phyloP scores from a whole-genome alignment of 2,888 invertebrate species.

The Leptinotarsa peninsularis region DNA sequence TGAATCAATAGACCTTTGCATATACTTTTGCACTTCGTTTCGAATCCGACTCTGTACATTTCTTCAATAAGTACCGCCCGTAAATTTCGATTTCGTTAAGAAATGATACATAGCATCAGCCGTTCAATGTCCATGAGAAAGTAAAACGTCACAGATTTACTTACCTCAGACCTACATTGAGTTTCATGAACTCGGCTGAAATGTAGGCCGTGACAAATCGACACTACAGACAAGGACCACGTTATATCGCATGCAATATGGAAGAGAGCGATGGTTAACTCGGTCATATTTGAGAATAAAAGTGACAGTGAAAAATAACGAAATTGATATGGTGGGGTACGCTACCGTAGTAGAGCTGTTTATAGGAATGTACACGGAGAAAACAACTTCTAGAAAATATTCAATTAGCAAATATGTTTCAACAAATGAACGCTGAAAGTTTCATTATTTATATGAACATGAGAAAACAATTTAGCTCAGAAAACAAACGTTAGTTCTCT shows the following conservation, averaged over 20 bases:
- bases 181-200: conserved; percentile 59
- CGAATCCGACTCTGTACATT: conserved; percentile 7
- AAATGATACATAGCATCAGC: conserved; percentile 41
- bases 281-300: conserved; percentile 53
- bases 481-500: too few relatives aligned
- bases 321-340: conserved; percentile 46
- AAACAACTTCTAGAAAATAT: conserved; percentile 12
- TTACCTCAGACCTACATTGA: conserved; percentile 58
- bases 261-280: conserved; percentile 34
- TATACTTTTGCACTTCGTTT: neutral
- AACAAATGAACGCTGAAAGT: neutral
- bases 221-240: conserved; percentile 39
- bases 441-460: too few relatives aligned
- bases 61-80: conserved; percentile 10
- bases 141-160: conserved; percentile 59
- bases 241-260: conserved; percentile 13
- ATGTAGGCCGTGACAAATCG: conserved; percentile 56
- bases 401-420: neutral
- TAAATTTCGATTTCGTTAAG: conserved; percentile 55
- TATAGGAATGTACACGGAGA: conserved; percentile 25
- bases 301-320: conserved; percentile 60
- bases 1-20: too few relatives aligned
- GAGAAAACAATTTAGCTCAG: too few relatives aligned
- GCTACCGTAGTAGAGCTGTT: conserved; percentile 38
- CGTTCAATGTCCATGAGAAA: conserved; percentile 59